Evolutionary conservation across 2,797 vertebrate genomes (phyloP), one percentile per base, ranked within the genome.

Genomic region (Avahi laniger): DNA sequence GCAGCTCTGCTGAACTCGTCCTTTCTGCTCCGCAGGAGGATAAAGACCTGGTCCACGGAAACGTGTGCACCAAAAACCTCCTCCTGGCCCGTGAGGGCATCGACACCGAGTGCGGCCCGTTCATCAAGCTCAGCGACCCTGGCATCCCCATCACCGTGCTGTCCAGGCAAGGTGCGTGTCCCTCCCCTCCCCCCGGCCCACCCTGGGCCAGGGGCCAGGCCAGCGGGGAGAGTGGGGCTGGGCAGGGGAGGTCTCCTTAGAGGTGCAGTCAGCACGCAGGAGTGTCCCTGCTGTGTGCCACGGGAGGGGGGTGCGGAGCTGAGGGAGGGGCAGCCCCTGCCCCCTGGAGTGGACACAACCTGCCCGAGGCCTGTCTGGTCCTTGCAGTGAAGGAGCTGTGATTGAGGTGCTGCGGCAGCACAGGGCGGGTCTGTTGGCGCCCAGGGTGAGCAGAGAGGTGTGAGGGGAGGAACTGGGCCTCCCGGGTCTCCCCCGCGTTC

Each of bases 51-150:
- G 99, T 99, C 67, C 99, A 99, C 4, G 99, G 99, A 28, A 99
- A 99, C 0, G 99, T 99, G 83, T 99, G 99, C 94, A 99, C 99
- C 7, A 99, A 99, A 98, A 99, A 99, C 97, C 99, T 99, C 96
- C 98, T 99, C 5, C 97, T 99, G 98, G 99, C 99, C 88, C 99
- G 99, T 59, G 99, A 99, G 46, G 99, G 99, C 33, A 98, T 99
- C 48, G 99, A 98, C 35, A 95, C 91, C 0, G 99, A 99, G 69
- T 99, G 98, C 7, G 99, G 99, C 10, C 99, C 99, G 0, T 99
- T 99, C 98, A 99, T 99, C 97, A 99, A 99, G 98, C 99, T 99
- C 81, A 99, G 99, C 0, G 99, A 99, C 98, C 99, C 99, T 0
- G 99, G 99, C 70, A 99, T 99, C 95, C 99, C 99, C 30, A 99